Evolutionary conservation across 2,888 invertebrate genomes (phyloP).

Genomic region (Oxytorus armatus): DNA sequence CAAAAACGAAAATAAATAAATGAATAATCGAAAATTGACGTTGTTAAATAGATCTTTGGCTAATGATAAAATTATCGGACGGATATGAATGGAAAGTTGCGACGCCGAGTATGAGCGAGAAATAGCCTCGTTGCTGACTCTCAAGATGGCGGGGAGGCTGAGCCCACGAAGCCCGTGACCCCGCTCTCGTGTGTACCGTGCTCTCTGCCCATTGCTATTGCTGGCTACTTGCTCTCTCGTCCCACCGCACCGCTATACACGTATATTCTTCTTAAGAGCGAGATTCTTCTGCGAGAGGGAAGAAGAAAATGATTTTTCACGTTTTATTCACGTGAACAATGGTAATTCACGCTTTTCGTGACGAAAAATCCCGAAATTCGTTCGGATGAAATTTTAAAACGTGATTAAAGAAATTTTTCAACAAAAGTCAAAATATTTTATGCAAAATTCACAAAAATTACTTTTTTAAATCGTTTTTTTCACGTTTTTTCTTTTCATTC

Average conservation of each 20-base stretch:
- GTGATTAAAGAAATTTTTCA: too few species aligned
- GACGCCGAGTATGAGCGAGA: constrained; percentile 42
- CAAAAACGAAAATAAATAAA: too few species aligned
- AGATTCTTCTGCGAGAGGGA: not conserved
- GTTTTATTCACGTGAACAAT: not conserved
- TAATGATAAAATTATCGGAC: constrained; percentile 25
- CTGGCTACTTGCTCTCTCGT: constrained; percentile 41
- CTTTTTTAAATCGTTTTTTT: too few species aligned
- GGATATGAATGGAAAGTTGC: constrained; percentile 51
- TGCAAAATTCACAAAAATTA: too few species aligned
- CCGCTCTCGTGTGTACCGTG: constrained; percentile 44
- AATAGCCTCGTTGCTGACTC: constrained; percentile 42
- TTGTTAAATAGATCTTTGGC: constrained; percentile 8
- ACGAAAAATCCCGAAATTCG: not conserved
- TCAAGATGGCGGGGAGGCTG: constrained; percentile 66
- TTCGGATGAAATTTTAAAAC: too few species aligned
- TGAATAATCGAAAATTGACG: too few species aligned
- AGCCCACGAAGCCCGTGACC: constrained; percentile 67
- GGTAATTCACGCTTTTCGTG: not conserved
- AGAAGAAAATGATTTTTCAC: not conserved
- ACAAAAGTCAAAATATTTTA: too few species aligned
- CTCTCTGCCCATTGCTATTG: constrained; percentile 54
- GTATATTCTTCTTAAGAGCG: constrained; percentile 39
- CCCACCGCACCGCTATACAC: constrained; percentile 9
- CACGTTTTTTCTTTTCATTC: too few species aligned